These are phyloP conservation scores for Stegodyphus dumicola DNA, from an alignment of 1,140 invertebrate species.

Conservation along the genomic window DNA sequence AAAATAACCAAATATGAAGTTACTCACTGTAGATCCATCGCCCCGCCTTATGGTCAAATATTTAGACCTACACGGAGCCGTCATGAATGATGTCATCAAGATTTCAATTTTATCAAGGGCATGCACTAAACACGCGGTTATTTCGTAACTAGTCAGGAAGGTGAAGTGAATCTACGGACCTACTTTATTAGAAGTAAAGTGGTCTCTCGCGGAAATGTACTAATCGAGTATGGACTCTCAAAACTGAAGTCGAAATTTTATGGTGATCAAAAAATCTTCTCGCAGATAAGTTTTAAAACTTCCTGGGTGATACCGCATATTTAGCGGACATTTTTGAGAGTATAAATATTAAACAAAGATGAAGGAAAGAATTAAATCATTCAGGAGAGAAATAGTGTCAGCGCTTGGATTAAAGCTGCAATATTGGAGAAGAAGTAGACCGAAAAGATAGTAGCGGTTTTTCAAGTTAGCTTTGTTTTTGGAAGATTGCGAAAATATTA, in stretches of 20 bases:
- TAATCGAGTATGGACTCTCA: slow-evolving; percentile 17
- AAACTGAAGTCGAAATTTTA: neutral
- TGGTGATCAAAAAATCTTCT: slow-evolving; percentile 22
- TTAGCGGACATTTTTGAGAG: slow-evolving; percentile 2
- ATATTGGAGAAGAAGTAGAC: slow-evolving; percentile 11
- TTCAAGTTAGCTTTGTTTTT: slow-evolving; percentile 7
- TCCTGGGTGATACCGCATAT: neutral
- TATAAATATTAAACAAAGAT: slow-evolving; percentile 21
- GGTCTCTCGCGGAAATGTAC: slow-evolving; percentile 8
- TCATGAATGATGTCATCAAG: too few species aligned
- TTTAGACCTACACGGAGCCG: too few species aligned
- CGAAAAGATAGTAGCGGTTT: neutral
- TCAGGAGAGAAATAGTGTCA: slow-evolving; percentile 11
- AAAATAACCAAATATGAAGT: too few species aligned
- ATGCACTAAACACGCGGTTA: slow-evolving; percentile 18
- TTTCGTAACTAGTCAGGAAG: neutral
- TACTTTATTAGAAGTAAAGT: slow-evolving; percentile 6
- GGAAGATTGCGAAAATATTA: slow-evolving; percentile 21
- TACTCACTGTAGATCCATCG: too few species aligned
- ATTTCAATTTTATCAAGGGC: neutral
- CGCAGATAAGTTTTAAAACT: slow-evolving; percentile 16
- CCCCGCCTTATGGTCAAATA: too few species aligned
- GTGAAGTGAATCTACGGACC: too few species aligned
- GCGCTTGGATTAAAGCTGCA: slow-evolving; percentile 6
- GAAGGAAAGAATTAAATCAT: slow-evolving; percentile 11